These are phyloP conservation scores for Sipha flava DNA, from an alignment of 1,140 invertebrate genomes.

Conservation along the genomic window DNA sequence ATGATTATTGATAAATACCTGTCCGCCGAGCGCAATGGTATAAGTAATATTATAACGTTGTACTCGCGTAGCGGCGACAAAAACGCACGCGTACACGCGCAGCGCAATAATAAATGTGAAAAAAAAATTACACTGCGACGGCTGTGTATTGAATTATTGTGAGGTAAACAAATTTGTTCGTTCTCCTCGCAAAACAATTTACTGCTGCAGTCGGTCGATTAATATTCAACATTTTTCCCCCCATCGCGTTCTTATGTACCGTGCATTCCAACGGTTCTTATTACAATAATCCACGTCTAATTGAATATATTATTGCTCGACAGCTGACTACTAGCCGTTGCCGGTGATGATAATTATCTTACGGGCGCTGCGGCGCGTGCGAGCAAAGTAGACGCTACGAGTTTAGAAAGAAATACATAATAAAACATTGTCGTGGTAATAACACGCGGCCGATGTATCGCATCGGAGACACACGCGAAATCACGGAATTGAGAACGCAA, in stretches of 20 bases:
- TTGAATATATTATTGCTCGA: neutral
- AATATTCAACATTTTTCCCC: slow-evolving; percentile 1
- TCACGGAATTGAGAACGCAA: neutral
- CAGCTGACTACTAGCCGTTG: neutral
- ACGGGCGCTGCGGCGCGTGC: neutral
- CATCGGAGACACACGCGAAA: neutral
- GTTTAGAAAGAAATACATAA: no score
- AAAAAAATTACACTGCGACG: no score
- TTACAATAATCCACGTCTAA: slow-evolving; percentile 1
- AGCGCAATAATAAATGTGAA: no score
- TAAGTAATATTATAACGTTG: no score
- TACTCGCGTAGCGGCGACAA: no score
- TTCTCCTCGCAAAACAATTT: neutral
- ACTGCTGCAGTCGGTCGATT: neutral
- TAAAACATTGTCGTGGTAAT: no score
- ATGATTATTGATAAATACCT: no score
- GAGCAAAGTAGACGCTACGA: no score
- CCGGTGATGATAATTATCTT: no score
- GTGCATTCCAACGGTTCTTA: neutral
- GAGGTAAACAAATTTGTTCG: slow-evolving; percentile 6
- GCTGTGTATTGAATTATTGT: no score
- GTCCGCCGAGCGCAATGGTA: no score
- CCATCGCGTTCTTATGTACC: neutral
- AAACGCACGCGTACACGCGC: no score
- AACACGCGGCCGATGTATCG: neutral